Percentiles rank a stretch among this genome's conserved stretches.
These are phyloP conservation scores for Tenualosa thibaudeaui DNA, from an alignment of 2,797 vertebrate species.

Conservation along the genomic window DNA sequence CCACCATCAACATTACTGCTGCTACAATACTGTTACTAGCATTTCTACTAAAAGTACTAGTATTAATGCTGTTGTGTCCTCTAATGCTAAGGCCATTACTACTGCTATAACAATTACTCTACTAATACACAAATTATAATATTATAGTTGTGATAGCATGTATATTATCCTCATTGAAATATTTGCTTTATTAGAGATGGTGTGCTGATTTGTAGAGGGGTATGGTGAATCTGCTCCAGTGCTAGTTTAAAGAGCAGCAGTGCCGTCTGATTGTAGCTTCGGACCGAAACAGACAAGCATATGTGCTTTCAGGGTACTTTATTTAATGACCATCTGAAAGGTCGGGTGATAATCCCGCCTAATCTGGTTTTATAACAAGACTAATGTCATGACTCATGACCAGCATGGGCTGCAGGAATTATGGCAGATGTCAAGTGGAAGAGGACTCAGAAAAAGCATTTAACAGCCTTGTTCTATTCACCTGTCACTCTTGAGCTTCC, in stretches of 20 bases:
- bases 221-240: background rate
- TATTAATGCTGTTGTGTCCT: too few species aligned
- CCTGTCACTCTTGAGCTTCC: background rate
- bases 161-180: too few species aligned
- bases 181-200: background rate
- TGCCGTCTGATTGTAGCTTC: background rate
- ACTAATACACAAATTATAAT: too few species aligned
- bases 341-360: background rate
- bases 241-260: background rate
- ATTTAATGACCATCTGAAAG: background rate
- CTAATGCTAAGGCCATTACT: too few species aligned
- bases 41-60: too few species aligned
- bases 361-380: slow-evolving; percentile 18
- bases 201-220: background rate
- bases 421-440: slow-evolving; percentile 2
- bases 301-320: background rate
- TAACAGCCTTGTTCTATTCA: background rate
- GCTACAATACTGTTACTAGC: background rate
- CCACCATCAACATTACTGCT: background rate
- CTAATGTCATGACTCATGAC: slow-evolving; percentile 5
- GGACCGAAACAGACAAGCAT: background rate
- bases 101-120: too few species aligned
- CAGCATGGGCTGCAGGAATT: background rate
- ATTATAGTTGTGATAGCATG: too few species aligned
- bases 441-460: background rate